Base-by-base conservation (phyloP, 2,888 invertebrate species). In the Dicranocentrus wangi region DNA sequence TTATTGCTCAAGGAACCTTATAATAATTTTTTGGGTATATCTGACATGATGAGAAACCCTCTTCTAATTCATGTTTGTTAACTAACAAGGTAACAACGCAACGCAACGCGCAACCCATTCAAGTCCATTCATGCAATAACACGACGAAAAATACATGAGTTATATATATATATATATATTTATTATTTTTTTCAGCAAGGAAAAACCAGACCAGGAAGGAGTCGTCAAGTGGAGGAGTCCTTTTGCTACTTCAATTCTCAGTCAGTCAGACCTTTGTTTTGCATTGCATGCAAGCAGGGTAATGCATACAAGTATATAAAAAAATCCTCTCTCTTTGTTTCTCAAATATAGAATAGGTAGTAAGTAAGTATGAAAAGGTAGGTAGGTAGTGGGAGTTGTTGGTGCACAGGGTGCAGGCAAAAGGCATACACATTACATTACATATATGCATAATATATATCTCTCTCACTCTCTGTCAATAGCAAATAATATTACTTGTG, bases 401-500 rank as follows among this genome's bases (percentile, higher is more conserved):
- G n/a, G n/a, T n/a, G n/a, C n/a, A n/a, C n/a, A n/a, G n/a, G n/a
- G n/a, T n/a, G n/a, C n/a, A n/a, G n/a, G n/a, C n/a, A n/a, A n/a
- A n/a, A n/a, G n/a, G n/a, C n/a, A n/a, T n/a, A 13, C 13, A 51
- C 15, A 28, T 47, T 43, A 19, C 43, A 13, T n/a, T 19, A 5
- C 17, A 43, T 23, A 25, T n/a, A 25, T 66, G 63, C 43, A 13
- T n/a, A 19, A 5, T 3, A 43, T 23, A 25, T n/a, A 25, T 66
- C 5, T 32, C 32, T 32, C 32, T 32, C 32, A 10, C 32, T 32
- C 32, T 32, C 5, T 32, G 32, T 32, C 32, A 32, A 32, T 32
- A 32, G 32, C 32, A 32, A 32, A 32, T 32, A 75, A 66, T 75
- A 75, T 75, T 66, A 75, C 66, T 66, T 58, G 66, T 66, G 66